Conservation (phyloP, 2,797 vertebrate species). For the Phataginus tetradactyla region DNA sequence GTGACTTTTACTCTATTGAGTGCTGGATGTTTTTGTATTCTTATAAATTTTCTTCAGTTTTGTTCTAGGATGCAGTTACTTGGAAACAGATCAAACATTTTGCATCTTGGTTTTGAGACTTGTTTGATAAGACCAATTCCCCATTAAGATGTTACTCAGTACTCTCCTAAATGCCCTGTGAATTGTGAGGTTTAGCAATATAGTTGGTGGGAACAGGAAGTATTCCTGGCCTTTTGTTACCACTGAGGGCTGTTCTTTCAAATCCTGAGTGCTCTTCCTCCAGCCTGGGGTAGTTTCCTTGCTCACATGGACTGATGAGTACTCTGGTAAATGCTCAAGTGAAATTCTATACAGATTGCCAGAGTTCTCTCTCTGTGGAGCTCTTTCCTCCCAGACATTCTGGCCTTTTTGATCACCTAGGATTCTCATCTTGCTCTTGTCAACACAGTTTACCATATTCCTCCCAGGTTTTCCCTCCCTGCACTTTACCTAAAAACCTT, state of each 20-base stretch:
- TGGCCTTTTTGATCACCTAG: neutral
- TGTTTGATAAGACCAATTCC: neutral
- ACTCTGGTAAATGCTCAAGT: neutral
- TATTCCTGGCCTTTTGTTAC: neutral
- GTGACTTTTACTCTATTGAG: conserved; percentile 33
- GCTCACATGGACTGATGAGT: neutral
- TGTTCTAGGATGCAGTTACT: conserved; percentile 31
- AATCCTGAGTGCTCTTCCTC: neutral
- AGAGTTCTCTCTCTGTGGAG: neutral
- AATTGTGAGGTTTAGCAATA: neutral
- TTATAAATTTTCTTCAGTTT: conserved; percentile 23
- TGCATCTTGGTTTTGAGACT: conserved; percentile 25
- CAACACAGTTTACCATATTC: neutral
- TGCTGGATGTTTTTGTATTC: conserved; percentile 5
- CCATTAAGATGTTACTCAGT: neutral
- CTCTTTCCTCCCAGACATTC: neutral
- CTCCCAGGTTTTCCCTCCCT: neutral
- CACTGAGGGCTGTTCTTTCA: neutral
- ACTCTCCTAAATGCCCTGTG: neutral
- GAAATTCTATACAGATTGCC: neutral
- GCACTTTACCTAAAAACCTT: neutral
- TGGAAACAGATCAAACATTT: conserved; percentile 38
- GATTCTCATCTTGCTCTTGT: neutral
- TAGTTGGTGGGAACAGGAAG: neutral
- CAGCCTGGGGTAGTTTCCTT: neutral